Evolutionary conservation across 1,140 invertebrate genomes (phyloP), one percentile per base, ranked within the genome.

Genomic region (Eriocheir sinensis): DNA sequence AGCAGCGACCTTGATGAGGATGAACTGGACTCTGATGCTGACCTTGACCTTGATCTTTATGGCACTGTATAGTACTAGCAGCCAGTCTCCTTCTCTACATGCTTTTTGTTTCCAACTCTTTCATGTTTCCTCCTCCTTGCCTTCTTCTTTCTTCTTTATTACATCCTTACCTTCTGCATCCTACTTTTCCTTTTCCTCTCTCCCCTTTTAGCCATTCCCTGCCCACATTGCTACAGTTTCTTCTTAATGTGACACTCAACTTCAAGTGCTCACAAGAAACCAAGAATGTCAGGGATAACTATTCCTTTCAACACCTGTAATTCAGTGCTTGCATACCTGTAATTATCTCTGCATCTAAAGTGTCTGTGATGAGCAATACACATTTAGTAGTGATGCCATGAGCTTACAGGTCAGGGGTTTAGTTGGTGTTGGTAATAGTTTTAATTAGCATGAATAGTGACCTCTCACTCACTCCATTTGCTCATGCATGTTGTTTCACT

Each of bases 21-120:
- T 53, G 93, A 94, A 40, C 93, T 94, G n/a, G 93, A 94, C 60
- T 91, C 93, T 3, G 93, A 94, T 83, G 93, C 89, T 85, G 93
- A 94, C 40, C 44, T 94, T 34, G 93, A 94, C 80, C 89, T 94
- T 36, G 93, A 94, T 40, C 80, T 94, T 12, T 94, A 94, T 91
- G 93, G 93, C 30, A 79, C 88, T 83, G 83, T 94, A 38, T 93
- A 93, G 85, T 44, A 44, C 32, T n/a, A 21, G 0, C 2, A 9
- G 12, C 27, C 34, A 36, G 2, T 3, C 30, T 85, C 12, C 8
- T 85, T 6, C 8, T 85, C 83, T 2, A 36, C 40, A 36, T 85
- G 30, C 2, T 85, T n/a, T 8, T 85, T n/a, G 0, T 32, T n/a
- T 9, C 36, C 12, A 17, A 17, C 30, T n/a, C 30, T 38, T 17